These are phyloP conservation scores for Pelosia muscerda DNA, from an alignment of 2,888 invertebrate genomes.

Conservation along the genomic window DNA sequence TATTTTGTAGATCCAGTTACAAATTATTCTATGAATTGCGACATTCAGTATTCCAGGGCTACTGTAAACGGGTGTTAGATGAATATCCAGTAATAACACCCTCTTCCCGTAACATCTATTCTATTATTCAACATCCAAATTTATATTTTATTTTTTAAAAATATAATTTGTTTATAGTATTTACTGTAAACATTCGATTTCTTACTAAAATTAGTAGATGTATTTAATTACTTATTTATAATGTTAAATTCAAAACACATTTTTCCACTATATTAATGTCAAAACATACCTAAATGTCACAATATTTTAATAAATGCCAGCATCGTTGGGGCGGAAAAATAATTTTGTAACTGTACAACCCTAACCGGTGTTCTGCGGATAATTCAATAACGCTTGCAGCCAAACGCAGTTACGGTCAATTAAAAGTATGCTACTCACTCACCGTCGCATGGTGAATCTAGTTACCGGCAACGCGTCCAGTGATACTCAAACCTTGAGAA, in stretches of 20 bases:
- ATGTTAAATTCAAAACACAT: neutral
- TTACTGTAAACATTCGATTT: too few relatives aligned
- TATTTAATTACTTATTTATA: too few relatives aligned
- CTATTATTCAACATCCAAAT: too few relatives aligned
- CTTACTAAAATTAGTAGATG: too few relatives aligned
- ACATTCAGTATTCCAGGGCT: neutral
- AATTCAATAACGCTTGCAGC: conserved; percentile 85
- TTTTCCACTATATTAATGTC: neutral
- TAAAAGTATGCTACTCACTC: conserved; percentile 84
- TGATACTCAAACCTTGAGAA: conserved; percentile 70
- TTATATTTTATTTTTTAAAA: too few relatives aligned
- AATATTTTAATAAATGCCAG: conserved; percentile 24
- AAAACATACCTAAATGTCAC: neutral
- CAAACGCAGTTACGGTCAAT: conserved; percentile 85
- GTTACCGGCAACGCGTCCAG: conserved; percentile 69
- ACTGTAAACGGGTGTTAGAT: too few relatives aligned
- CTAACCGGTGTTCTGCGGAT: conserved; percentile 70
- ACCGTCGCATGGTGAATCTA: conserved; percentile 75
- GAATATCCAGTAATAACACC: too few relatives aligned
- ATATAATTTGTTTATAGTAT: too few relatives aligned
- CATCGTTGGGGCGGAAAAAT: conserved; percentile 46
- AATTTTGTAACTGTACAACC: conserved; percentile 67
- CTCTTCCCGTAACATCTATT: too few relatives aligned
- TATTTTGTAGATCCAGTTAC: too few relatives aligned
- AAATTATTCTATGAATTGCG: too few relatives aligned